phyloP scores from a whole-genome alignment of 1,140 invertebrate species.

The Rhopalosiphum padi region DNA sequence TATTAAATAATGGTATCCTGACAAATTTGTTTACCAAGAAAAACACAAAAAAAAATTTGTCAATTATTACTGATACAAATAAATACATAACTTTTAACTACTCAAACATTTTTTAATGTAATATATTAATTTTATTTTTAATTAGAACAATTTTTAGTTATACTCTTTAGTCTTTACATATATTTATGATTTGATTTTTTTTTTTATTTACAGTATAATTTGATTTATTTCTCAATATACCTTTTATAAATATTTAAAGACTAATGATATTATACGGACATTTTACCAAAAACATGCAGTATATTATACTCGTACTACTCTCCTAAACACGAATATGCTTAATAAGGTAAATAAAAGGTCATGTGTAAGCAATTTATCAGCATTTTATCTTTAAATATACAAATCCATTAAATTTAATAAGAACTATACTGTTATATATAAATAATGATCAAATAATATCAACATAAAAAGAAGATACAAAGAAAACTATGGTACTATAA shows the following conservation, averaged over 20 bases:
- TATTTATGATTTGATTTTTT: neutral
- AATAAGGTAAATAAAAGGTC: constrained; percentile 2
- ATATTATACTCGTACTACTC: neutral
- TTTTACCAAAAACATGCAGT: neutral
- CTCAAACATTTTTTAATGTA: neutral
- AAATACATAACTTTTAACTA: neutral
- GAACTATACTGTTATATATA: neutral
- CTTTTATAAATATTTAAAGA: neutral
- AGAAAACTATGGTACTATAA: neutral
- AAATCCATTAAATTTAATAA: neutral
- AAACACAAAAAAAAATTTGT: neutral
- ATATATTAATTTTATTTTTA: neutral
- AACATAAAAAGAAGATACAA: neutral
- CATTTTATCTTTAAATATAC: neutral
- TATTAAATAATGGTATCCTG: neutral
- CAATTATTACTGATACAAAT: neutral
- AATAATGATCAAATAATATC: neutral
- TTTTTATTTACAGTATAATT: neutral
- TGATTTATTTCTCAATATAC: neutral
- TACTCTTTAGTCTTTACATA: neutral
- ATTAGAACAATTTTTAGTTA: neutral
- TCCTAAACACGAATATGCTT: neutral
- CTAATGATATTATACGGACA: neutral
- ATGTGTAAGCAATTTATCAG: neutral
- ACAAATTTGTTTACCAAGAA: neutral